Base-by-base conservation (phyloP, 1,140 invertebrate genomes). In the Trigoniulus corallinus region DNA sequence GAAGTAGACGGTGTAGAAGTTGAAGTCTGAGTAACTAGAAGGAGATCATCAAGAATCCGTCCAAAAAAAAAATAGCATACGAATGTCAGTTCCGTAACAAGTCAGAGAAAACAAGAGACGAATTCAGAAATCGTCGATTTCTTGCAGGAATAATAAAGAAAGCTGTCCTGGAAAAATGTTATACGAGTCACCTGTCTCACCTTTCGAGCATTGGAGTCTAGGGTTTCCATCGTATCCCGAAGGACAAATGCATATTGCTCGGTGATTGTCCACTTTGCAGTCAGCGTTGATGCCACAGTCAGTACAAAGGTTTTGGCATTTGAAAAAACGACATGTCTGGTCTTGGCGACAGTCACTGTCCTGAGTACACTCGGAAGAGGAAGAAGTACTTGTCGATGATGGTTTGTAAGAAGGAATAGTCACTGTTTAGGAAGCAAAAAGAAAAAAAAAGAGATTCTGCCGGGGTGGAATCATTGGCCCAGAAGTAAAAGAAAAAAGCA, bases 21-120 rank as follows among this genome's bases (percentile, higher is more conserved):
- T n/a, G 72, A 77, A 74, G 75, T 92, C 84, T 66, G 78, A 81
- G 69, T 80, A 80, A 72, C 88, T 92, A 53, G 48, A 54, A 56
- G n/a, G 53, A 54, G 47, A 42, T 47, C 23, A 52, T 50, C 18
- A 57, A n/a, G n/a, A n/a, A n/a, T n/a, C n/a, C 56, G 20, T 18
- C 37, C 12, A 18, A 39, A 18, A 39, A 39, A 18, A 39, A 39
- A 39, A 13, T 12, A 13, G 37, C 37, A 39, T 13, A 39, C 12
- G 12, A 18, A 39, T 13, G 18, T 39, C 12, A 18, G 18, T 18
- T 12, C 37, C 18, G 12, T 39, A 18, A 39, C 12, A 39, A 39
- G 12, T 12, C 37, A 39, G 18, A 39, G 37, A 39, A 12, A 13
- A 12, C 12, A 39, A 39, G 18, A 12, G 18, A 39, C 12, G 37